These are phyloP conservation scores for Limnothrissa miodon DNA, from an alignment of 2,113 vertebrate genomes.

Conservation along the genomic window DNA sequence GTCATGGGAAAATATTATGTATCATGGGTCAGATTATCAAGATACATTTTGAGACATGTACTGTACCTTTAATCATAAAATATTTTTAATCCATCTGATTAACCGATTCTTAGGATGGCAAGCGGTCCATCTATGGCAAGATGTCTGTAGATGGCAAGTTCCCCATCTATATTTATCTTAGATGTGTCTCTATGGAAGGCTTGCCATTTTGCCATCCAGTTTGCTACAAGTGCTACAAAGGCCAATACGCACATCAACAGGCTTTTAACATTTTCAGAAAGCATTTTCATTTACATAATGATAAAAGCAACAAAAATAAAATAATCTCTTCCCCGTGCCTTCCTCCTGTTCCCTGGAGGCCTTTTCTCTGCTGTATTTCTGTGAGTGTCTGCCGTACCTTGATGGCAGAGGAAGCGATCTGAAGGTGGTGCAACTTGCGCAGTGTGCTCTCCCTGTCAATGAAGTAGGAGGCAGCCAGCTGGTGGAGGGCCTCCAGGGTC, in stretches of 20 bases:
- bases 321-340: neutral
- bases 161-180: too few relatives aligned
- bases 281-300: neutral
- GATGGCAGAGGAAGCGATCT: constrained; percentile 76
- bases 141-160: too few relatives aligned
- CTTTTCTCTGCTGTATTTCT: neutral
- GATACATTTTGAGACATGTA: too few relatives aligned
- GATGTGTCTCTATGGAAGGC: too few relatives aligned
- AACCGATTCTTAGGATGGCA: too few relatives aligned
- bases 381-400: constrained; percentile 59
- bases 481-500: constrained; percentile 75
- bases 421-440: constrained; percentile 75
- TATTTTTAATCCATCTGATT: too few relatives aligned
- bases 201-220: too few relatives aligned
- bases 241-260: neutral
- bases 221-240: neutral
- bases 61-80: too few relatives aligned
- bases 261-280: neutral
- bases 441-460: constrained; percentile 78
- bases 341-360: neutral
- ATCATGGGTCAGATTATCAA: too few relatives aligned
- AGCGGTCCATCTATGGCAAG: too few relatives aligned
- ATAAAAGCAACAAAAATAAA: neutral
- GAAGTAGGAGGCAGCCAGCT: constrained; percentile 80
- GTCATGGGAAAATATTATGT: too few relatives aligned